Percentiles rank a stretch among this genome's conserved stretches.
phyloP scores from a whole-genome alignment of 2,797 vertebrate genomes.

The Muscicapa comitata region DNA sequence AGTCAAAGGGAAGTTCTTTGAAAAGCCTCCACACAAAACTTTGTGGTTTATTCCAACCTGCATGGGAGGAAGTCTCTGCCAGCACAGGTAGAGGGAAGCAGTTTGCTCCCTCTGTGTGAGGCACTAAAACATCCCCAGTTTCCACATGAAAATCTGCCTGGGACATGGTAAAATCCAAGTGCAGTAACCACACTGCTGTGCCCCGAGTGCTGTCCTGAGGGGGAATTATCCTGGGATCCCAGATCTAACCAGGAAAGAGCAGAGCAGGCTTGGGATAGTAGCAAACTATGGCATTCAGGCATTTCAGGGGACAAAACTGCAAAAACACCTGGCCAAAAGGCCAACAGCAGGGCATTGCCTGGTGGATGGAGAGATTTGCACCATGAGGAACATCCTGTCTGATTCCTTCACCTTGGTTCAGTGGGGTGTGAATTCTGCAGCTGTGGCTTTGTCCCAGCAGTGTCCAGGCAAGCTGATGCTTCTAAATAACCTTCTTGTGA shows the following conservation, averaged over 20 bases:
- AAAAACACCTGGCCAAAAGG: neutral
- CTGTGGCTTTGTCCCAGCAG: neutral
- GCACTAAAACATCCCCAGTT: neutral
- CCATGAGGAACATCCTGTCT: fast-evolving
- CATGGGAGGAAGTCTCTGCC: fast-evolving
- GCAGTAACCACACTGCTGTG: neutral
- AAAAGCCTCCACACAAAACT: neutral
- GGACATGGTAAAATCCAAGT: neutral
- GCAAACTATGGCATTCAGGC: neutral
- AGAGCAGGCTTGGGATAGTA: neutral
- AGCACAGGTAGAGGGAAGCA: neutral
- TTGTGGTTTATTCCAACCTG: neutral
- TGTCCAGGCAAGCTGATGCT: neutral
- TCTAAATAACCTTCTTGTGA: neutral
- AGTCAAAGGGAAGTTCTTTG: neutral
- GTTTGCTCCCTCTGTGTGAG: neutral
- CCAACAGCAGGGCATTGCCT: neutral
- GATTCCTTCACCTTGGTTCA: neutral
- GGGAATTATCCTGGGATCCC: neutral
- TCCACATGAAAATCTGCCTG: neutral
- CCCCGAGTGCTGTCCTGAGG: neutral
- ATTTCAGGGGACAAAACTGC: neutral
- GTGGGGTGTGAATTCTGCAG: neutral
- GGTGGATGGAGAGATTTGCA: neutral
- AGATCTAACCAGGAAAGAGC: neutral